A percentile compares a stretch with the other conserved stretches of the same genome.
Evolutionary conservation across 1,140 invertebrate genomes (phyloP).

Genomic region (Cydia splendana): DNA sequence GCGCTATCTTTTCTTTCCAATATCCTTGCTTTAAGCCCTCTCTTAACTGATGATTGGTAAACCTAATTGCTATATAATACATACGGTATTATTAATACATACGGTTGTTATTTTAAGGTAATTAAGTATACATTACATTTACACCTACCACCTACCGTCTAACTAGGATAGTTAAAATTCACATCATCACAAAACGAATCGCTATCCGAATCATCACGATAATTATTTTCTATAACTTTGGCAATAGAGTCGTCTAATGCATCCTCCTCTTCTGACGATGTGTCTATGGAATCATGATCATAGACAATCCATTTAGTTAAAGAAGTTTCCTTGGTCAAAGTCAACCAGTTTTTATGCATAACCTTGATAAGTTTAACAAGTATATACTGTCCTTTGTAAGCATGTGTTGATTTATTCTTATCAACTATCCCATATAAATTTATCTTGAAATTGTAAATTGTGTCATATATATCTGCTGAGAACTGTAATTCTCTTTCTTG

Average conservation of each 20-base stretch:
- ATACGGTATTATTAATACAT: too few species aligned
- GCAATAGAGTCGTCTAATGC: background rate
- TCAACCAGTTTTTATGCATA: slow-evolving; percentile 58
- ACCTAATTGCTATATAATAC: too few species aligned
- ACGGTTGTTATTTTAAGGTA: too few species aligned
- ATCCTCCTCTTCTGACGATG: slow-evolving; percentile 62
- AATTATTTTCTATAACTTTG: slow-evolving; percentile 9
- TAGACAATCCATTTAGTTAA: slow-evolving; percentile 66
- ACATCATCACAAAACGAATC: slow-evolving; percentile 21
- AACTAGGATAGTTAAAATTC: background rate
- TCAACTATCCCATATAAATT: slow-evolving; percentile 64
- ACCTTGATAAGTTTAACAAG: slow-evolving; percentile 57
- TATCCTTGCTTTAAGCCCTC: too few species aligned
- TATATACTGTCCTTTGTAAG: slow-evolving; percentile 64
- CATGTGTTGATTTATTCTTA: slow-evolving; percentile 45
- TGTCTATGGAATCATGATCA: slow-evolving; percentile 61
- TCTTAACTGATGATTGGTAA: too few species aligned
- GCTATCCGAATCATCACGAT: slow-evolving; percentile 31
- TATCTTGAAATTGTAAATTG: slow-evolving; percentile 57
- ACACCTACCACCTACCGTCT: background rate
- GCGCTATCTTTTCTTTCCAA: too few species aligned
- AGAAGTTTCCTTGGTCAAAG: slow-evolving; percentile 49
- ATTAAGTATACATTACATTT: background rate
- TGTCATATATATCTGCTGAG: slow-evolving; percentile 44
- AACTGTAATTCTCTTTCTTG: slow-evolving; percentile 53